A percentile compares a stretch with the other conserved stretches of the same genome.
Evolutionary conservation across 2,888 invertebrate genomes (phyloP).

Genomic region (Torymus tubicola): DNA sequence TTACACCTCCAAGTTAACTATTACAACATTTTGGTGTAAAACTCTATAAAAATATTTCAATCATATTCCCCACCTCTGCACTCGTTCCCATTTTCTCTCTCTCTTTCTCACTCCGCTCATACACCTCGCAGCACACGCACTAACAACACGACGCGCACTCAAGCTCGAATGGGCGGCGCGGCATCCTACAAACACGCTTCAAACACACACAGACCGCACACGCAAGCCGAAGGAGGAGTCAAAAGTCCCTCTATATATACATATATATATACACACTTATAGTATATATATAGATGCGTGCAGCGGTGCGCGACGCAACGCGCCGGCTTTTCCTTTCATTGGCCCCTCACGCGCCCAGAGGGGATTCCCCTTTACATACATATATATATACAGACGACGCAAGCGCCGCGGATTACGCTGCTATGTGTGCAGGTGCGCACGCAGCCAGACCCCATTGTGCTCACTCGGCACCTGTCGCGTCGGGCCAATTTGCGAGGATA

Average conservation of each 20-base stretch:
- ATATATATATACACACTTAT: neutral
- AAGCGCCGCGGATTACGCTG: slow-evolving; percentile 18
- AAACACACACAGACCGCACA: too few species aligned
- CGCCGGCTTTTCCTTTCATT: slow-evolving; percentile 39
- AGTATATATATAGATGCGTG: neutral
- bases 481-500: slow-evolving; percentile 8
- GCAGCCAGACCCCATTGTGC: neutral
- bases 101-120: too few species aligned
- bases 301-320: slow-evolving; percentile 20
- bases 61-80: too few species aligned
- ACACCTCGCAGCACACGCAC: too few species aligned
- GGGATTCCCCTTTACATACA: slow-evolving; percentile 2
- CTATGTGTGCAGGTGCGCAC: neutral
- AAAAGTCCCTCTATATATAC: slow-evolving; percentile 6
- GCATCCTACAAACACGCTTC: neutral
- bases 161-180: slow-evolving; percentile 35
- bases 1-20: too few species aligned
- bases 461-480: slow-evolving; percentile 11
- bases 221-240: slow-evolving; percentile 39
- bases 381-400: neutral
- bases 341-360: slow-evolving; percentile 1
- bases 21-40: too few species aligned
- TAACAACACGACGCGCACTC: slow-evolving; percentile 2
- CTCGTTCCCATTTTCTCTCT: too few species aligned
- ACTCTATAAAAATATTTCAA: too few species aligned